Evolutionary conservation across 2,113 vertebrate species (phyloP).

Genomic region (Ctenodactylus gundi): DNA sequence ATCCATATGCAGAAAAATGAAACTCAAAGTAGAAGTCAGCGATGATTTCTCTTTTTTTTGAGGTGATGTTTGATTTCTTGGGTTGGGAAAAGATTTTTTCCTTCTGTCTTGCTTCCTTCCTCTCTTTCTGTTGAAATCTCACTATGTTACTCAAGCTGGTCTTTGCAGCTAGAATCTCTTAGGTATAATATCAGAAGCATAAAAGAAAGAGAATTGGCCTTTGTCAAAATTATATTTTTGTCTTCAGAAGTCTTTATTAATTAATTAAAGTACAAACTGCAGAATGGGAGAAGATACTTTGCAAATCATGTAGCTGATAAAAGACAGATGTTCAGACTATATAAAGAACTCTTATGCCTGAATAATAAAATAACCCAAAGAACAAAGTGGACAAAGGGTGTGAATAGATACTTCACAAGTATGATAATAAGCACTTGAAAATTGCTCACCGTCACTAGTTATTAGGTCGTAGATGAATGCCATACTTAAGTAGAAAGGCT

Average conservation of each 20-base stretch:
- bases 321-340: neutral
- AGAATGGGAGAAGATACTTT: neutral
- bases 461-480: constrained; percentile 4
- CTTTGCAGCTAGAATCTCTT: neutral
- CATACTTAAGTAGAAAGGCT: neutral
- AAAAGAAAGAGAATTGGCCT: neutral
- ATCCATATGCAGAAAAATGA: neutral
- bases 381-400: neutral
- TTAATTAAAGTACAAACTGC: neutral
- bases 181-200: neutral
- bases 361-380: neutral
- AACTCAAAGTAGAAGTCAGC: too few relatives aligned
- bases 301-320: neutral
- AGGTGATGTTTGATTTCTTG: neutral
- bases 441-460: neutral
- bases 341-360: neutral
- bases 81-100: neutral
- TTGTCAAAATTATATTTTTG: constrained; percentile 24
- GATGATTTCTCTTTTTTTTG: too few relatives aligned
- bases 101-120: neutral
- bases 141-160: neutral
- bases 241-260: neutral
- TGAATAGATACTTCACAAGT: neutral
- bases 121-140: neutral
- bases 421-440: neutral